Evolutionary conservation across 1,140 invertebrate genomes (phyloP).

Genomic region (Dolichoris vasculosae): DNA sequence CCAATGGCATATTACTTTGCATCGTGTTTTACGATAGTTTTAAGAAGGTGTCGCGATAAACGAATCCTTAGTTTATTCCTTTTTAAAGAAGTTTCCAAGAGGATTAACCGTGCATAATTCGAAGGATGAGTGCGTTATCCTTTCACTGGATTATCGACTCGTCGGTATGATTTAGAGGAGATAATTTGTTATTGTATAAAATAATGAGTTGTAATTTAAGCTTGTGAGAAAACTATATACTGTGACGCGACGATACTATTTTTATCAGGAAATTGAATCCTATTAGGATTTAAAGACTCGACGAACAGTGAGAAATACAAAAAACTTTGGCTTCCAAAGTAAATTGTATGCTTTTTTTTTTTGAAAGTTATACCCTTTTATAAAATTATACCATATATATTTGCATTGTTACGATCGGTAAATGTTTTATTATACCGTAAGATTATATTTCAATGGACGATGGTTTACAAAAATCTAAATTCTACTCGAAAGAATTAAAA

Average conservation of each 20-base stretch:
- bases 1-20: slow-evolving; percentile 15
- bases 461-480: too few species aligned
- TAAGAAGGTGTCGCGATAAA: slow-evolving; percentile 28
- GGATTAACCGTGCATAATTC: not conserved
- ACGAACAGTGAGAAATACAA: not conserved
- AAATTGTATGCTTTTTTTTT: not conserved
- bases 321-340: not conserved
- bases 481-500: too few species aligned
- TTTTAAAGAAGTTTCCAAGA: not conserved
- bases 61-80: slow-evolving; percentile 6
- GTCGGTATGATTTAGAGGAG: not conserved
- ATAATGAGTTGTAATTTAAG: slow-evolving; percentile 12
- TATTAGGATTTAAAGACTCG: not conserved
- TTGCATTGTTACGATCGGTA: too few species aligned
- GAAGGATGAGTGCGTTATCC: slow-evolving; percentile 8
- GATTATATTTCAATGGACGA: too few species aligned
- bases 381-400: too few species aligned
- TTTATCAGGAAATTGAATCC: not conserved
- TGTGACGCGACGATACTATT: not conserved
- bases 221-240: not conserved
- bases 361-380: too few species aligned
- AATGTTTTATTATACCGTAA: too few species aligned
- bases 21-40: slow-evolving; percentile 29
- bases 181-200: slow-evolving; percentile 21
- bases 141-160: not conserved